A percentile compares a stretch with the other conserved stretches of the same genome.
Evolutionary conservation across 2,797 vertebrate species (phyloP).

Genomic region (Girardinus metallicus): DNA sequence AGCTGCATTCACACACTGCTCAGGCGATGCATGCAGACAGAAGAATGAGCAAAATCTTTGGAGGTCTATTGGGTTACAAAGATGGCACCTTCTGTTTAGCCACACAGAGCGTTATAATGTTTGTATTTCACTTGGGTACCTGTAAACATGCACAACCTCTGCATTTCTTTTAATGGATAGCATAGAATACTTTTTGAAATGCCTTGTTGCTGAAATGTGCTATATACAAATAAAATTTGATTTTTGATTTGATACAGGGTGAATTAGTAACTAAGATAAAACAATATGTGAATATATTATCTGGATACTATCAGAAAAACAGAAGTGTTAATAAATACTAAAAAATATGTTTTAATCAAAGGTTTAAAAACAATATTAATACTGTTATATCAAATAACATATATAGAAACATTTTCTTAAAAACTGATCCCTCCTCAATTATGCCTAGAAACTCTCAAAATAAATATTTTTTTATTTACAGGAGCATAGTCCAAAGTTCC

Average conservation of each 20-base stretch:
- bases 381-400: background rate
- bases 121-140: background rate
- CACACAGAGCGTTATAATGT: no score
- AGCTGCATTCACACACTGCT: slow-evolving; percentile 27
- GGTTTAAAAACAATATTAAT: background rate
- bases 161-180: background rate
- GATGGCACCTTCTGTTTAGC: background rate
- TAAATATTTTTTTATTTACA: background rate
- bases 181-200: no score
- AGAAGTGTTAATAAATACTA: background rate
- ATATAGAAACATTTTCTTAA: background rate
- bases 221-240: no score
- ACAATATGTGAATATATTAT: background rate
- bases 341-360: background rate
- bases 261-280: background rate
- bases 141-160: background rate
- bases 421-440: background rate
- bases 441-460: background rate
- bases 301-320: background rate
- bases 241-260: no score
- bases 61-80: background rate
- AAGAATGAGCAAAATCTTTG: background rate
- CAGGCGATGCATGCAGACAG: background rate
- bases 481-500: background rate
- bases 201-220: no score